Evolutionary conservation across 1,140 invertebrate species (phyloP), one percentile per base, ranked within the genome.

Genomic region (Stratiolaelaps scimitus): DNA sequence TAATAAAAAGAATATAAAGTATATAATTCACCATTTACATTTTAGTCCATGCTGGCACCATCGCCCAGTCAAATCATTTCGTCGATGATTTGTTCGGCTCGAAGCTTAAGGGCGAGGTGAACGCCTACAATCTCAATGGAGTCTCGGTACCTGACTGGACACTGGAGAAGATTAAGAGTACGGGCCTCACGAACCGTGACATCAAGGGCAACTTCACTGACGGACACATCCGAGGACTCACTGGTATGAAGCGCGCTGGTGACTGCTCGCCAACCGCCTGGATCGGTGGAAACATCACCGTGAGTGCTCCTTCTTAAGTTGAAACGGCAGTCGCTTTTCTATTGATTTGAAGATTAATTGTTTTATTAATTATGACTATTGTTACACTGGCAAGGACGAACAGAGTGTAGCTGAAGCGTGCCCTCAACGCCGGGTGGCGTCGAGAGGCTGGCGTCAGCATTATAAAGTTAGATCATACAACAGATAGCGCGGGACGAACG

Each of bases 201-300:
- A 60, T 60, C 53, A 60, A 60, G 34, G 53, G 53, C 2, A 60
- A 60, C 53, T 60, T 60, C 23, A 60, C 53, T 2, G 10, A 60
- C 23, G 53, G 53, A 6, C 26, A 20, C 53, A 23, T 60, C 26
- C 26, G 53, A 10, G 53, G 53, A 19, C 10, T 60, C 1, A 60
- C 53, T 23, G 53, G 23, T 23, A 60, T 60, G 26, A 60, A 60
- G 23, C 26, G 53, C 15, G 15, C 53, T 13, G 53, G 53, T 23
- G 53, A 60, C 10, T 60, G 53, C 20, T 60, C 53, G 26, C 53
- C 53, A 17, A 60, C 53, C 1, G 53, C 53, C 15, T 60, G 53
- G 53, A 60, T 60, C 53, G 53, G 53, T 23, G 53, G 53, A n/a
- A 60, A 60, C 23, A 60, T 60, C 53, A 60, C 53, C 26, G 53